Percentiles rank a stretch among this genome's conserved stretches.
Evolutionary conservation across 2,113 vertebrate species (phyloP).

Genomic region (Mastomys natalensis): DNA sequence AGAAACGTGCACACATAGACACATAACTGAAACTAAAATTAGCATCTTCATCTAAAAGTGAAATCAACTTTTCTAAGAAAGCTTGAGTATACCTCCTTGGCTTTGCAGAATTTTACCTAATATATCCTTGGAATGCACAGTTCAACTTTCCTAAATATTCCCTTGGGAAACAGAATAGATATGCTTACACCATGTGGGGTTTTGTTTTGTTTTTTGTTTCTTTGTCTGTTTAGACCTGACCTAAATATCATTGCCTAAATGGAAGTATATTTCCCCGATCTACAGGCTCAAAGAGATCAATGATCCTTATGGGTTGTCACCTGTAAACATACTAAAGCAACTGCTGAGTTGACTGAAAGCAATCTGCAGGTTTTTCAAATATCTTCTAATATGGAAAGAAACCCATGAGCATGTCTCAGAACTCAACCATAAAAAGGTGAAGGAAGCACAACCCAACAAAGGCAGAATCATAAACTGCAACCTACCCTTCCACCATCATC

Average conservation of each 20-base stretch:
- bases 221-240: not conserved
- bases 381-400: not conserved
- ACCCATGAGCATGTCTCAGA: not conserved
- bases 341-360: not conserved
- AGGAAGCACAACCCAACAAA: not conserved
- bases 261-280: slow-evolving; percentile 10
- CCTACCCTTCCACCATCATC: no score
- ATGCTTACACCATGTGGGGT: slow-evolving; percentile 49
- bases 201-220: slow-evolving; percentile 25
- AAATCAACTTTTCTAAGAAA: not conserved
- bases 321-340: slow-evolving; percentile 44
- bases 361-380: slow-evolving; percentile 3
- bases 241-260: slow-evolving; percentile 27
- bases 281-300: slow-evolving; percentile 34
- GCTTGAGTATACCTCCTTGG: not conserved
- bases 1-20: not conserved
- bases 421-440: not conserved
- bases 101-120: slow-evolving; percentile 36
- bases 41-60: not conserved
- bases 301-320: not conserved
- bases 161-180: slow-evolving; percentile 8
- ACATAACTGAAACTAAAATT: not conserved
- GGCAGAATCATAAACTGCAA: not conserved
- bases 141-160: not conserved
- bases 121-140: not conserved